Conservation (phyloP, 2,113 vertebrate genomes). For the Ptyas mucosa region DNA sequence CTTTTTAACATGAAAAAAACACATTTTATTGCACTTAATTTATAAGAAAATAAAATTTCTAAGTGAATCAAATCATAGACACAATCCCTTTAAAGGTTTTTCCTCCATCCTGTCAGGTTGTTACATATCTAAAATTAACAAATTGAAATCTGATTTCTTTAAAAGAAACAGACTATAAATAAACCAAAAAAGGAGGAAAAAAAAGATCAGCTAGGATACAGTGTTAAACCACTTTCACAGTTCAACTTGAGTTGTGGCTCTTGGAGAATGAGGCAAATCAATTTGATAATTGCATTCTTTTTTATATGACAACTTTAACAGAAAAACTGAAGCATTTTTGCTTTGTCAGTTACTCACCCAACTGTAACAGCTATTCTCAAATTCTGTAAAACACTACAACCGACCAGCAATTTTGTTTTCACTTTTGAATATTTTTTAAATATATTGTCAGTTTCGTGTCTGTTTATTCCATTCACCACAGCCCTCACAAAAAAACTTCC, state of each 20-base stretch:
- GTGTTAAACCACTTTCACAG: conserved; percentile 99
- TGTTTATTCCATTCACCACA: conserved; percentile 83
- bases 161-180: conserved; percentile 96
- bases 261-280: conserved; percentile 93
- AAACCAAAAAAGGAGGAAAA: conserved; percentile 78
- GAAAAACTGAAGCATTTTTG: conserved; percentile 72
- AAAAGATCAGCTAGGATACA: conserved; percentile 96
- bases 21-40: conserved; percentile 99
- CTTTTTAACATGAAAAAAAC: conserved; percentile 97
- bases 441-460: conserved; percentile 80
- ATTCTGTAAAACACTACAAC: conserved; percentile 85
- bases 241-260: conserved; percentile 99
- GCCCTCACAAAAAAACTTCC: conserved; percentile 90
- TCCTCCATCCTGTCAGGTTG: conserved; percentile 97
- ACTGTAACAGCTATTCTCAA: conserved; percentile 80
- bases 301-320: conserved; percentile 69
- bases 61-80: conserved; percentile 99
- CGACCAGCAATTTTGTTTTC: conserved; percentile 77
- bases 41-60: conserved; percentile 99
- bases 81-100: conserved; percentile 99
- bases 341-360: conserved; percentile 74
- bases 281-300: conserved; percentile 73
- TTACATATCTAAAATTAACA: conserved; percentile 97
- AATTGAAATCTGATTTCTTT: conserved; percentile 97
- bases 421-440: conserved; percentile 70